Percentiles rank a stretch among this genome's conserved stretches.
These are phyloP conservation scores for Aporophyla lueneburgensis DNA, from an alignment of 2,888 invertebrate genomes.

Conservation along the genomic window DNA sequence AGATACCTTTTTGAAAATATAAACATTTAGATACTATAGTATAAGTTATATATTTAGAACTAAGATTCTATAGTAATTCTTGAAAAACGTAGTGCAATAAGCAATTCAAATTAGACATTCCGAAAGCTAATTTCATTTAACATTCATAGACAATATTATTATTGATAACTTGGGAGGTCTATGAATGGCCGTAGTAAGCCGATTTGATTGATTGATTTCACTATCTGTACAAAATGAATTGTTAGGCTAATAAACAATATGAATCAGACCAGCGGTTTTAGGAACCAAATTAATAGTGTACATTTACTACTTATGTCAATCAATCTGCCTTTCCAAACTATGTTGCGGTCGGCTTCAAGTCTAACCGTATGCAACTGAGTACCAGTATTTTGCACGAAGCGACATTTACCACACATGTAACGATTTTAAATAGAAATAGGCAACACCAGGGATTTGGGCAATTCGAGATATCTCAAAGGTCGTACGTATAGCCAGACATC, in stretches of 20 bases:
- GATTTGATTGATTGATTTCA: constrained; percentile 31
- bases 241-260: constrained; percentile 5
- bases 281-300: background rate
- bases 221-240: constrained; percentile 15
- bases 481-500: background rate
- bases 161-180: constrained; percentile 32
- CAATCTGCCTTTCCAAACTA: too few relatives aligned
- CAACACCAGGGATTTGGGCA: background rate
- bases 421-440: constrained; percentile 4
- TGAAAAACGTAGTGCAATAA: background rate
- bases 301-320: background rate
- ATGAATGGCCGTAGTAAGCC: constrained; percentile 24
- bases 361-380: too few relatives aligned
- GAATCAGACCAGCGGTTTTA: background rate
- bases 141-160: constrained; percentile 8
- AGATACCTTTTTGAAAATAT: background rate
- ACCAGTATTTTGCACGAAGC: too few relatives aligned
- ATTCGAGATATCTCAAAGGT: constrained; percentile 14
- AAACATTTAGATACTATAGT: too few relatives aligned
- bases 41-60: background rate
- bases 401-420: background rate
- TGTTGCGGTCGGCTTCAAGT: too few relatives aligned
- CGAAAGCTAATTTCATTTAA: too few relatives aligned
- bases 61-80: background rate
- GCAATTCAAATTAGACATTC: too few relatives aligned